Evolutionary conservation across 1,140 invertebrate species (phyloP), one percentile per base, ranked within the genome.

Genomic region (Drosophila sp.): DNA sequence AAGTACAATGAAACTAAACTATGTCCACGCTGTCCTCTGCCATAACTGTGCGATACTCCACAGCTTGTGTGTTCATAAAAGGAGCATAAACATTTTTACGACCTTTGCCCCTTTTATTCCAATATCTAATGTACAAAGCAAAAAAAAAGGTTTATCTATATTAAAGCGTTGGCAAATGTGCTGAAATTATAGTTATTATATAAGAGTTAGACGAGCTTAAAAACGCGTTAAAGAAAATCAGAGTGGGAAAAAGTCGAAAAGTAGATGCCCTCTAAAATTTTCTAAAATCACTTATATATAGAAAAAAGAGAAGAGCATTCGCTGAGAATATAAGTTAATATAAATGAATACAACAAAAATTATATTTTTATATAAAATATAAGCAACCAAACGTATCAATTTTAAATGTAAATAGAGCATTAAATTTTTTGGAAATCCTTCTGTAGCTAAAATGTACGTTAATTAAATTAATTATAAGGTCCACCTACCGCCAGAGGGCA

Each of bases 61-160:
- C 65, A 69, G 65, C 65, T 69, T 69, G 65, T 61, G 56, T 61
- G 65, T 69, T 61, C 65, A 69, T 69, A 67, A 67, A 67, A 58
- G 45, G 46, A 43, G 54, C 64, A 67, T 67, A 69, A 69, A 61
- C 65, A 57, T 43, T 69, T 69, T 69, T 69, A 69, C 53, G 46
- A 46, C 65, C 18, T 16, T 61, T 61, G 45, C 45, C 46, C 56
- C 57, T 36, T 61, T 69, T 51, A 69, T 66, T 38, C 43, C 18
- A 48, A 27, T 66, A 48, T 36, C 45, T 34, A 34, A 45, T 7
- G 3, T 14, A 8, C 4, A 13, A 63, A 14, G 29, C 6, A 18
- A 51, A 50, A 41, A 63, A 43, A 61, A 69, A 69, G 38, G 64
- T 51, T 69, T 69, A 61, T 69, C 57, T 59, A 9, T 34, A 69